Conservation (phyloP, 2,888 invertebrate species). For the Trissonchulus sp. region DNA sequence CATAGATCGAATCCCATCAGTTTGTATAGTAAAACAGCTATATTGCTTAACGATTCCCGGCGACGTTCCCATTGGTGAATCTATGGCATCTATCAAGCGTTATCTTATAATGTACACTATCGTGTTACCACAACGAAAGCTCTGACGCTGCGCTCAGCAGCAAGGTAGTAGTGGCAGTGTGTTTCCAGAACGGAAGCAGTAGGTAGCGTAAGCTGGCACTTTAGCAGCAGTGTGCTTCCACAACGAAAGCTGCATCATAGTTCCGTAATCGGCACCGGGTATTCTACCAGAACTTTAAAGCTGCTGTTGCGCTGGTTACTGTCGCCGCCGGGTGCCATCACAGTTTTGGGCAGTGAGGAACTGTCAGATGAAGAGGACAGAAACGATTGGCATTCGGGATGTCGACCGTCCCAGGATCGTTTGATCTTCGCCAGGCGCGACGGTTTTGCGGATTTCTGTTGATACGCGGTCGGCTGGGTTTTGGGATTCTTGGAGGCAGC, state of each 20-base stretch:
- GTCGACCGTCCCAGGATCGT: not conserved
- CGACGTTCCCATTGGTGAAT: too few relatives aligned
- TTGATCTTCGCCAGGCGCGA: not conserved
- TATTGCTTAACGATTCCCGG: too few relatives aligned
- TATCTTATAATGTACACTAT: too few relatives aligned
- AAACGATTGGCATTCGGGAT: not conserved
- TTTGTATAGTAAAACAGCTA: too few relatives aligned
- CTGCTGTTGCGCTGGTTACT: slow-evolving; percentile 20
- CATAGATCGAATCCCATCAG: too few relatives aligned
- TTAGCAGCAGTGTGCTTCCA: not conserved
- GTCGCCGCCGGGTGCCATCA: not conserved
- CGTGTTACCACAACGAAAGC: too few relatives aligned
- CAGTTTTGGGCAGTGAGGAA: not conserved
- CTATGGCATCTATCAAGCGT: too few relatives aligned
- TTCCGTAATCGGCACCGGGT: slow-evolving; percentile 30
- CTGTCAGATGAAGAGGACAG: not conserved
- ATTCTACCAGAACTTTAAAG: slow-evolving; percentile 16
- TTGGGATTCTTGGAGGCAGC: not conserved
- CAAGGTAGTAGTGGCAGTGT: too few relatives aligned
- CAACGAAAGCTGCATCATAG: slow-evolving; percentile 2
- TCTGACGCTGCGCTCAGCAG: too few relatives aligned
- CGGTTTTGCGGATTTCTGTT: not conserved
- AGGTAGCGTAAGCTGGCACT: not conserved
- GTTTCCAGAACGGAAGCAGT: too few relatives aligned
- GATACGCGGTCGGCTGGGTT: not conserved